Percentiles rank a stretch among this genome's conserved stretches.
phyloP scores from a whole-genome alignment of 1,140 invertebrate genomes.

The Laodelphax striatellus region DNA sequence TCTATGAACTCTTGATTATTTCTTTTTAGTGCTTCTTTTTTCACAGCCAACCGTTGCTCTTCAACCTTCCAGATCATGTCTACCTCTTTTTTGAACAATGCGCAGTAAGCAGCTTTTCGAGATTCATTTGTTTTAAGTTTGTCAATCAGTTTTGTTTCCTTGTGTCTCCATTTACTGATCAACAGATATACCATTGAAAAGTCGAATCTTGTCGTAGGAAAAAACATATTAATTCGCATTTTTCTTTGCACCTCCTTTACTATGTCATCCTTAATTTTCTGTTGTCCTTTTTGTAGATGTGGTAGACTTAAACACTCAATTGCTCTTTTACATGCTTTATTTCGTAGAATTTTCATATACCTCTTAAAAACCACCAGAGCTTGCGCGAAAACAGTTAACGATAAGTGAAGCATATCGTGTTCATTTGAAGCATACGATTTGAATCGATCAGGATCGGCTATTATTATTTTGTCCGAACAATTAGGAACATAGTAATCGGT shows the following conservation, averaged over 20 bases:
- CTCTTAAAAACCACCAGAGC: neutral
- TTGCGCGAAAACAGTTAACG: conserved; percentile 7
- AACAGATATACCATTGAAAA: conserved; percentile 49
- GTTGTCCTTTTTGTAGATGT: neutral
- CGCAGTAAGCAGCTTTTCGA: conserved; percentile 44
- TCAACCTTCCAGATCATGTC: conserved; percentile 47
- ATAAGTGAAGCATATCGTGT: conserved; percentile 9
- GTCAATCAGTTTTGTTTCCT: conserved; percentile 43
- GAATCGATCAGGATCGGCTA: conserved; percentile 4
- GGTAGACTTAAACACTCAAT: neutral
- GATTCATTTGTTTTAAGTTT: conserved; percentile 40
- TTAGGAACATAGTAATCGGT: conserved; percentile 3
- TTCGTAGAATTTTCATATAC: neutral
- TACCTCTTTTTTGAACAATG: conserved; percentile 49
- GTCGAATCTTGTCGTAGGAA: conserved; percentile 44
- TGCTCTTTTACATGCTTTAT: neutral
- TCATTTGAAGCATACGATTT: too few relatives aligned
- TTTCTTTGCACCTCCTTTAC: conserved; percentile 33
- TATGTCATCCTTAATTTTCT: neutral
- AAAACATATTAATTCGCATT: conserved; percentile 43
- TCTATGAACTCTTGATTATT: conserved; percentile 45
- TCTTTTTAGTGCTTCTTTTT: conserved; percentile 37
- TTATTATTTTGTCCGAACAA: conserved; percentile 6
- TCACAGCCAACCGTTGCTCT: conserved; percentile 40
- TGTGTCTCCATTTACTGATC: conserved; percentile 49